These are phyloP conservation scores for Drosophila mimica DNA, from an alignment of 2,888 invertebrate species.

Conservation along the genomic window DNA sequence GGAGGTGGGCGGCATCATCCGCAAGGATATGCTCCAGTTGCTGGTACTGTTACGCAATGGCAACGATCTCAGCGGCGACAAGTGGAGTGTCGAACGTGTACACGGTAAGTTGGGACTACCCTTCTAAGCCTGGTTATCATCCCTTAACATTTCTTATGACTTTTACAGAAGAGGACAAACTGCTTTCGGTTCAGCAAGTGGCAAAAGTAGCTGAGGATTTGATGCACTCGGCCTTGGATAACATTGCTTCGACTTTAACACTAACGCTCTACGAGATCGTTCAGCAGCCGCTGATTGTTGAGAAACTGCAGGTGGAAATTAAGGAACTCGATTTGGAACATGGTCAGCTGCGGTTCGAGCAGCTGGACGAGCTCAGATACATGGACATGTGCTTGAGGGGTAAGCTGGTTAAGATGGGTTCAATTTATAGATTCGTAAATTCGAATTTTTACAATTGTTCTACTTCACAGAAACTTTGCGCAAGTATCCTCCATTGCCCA, in stretches of 20 bases:
- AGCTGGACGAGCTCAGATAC: slow-evolving; percentile 84
- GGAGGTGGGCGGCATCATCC: slow-evolving; percentile 83
- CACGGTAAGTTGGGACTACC: slow-evolving; percentile 49
- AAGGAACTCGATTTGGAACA: slow-evolving; percentile 56
- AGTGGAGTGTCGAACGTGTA: slow-evolving; percentile 76
- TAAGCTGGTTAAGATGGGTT: slow-evolving; percentile 41
- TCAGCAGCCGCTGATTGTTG: slow-evolving; percentile 83
- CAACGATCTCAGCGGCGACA: slow-evolving; percentile 70
- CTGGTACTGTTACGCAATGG: slow-evolving; percentile 85
- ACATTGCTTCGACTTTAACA: slow-evolving; percentile 84
- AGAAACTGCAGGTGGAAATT: slow-evolving; percentile 83
- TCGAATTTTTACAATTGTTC: not conserved
- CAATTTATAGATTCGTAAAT: not conserved
- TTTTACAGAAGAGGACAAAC: slow-evolving; percentile 73
- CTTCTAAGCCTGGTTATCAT: too few species aligned
- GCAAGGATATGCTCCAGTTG: slow-evolving; percentile 86
- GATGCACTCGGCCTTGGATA: slow-evolving; percentile 79
- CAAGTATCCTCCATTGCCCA: slow-evolving; percentile 85
- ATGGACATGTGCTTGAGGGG: slow-evolving; percentile 85
- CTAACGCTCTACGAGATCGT: slow-evolving; percentile 85
- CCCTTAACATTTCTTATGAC: rapidly evolving
- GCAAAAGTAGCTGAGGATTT: slow-evolving; percentile 79
- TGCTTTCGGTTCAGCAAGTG: slow-evolving; percentile 77
- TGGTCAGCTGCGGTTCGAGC: slow-evolving; percentile 81
- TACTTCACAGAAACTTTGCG: slow-evolving; percentile 82